phyloP scores from a whole-genome alignment of 1,140 invertebrate species.

The Drosophila cardini region DNA sequence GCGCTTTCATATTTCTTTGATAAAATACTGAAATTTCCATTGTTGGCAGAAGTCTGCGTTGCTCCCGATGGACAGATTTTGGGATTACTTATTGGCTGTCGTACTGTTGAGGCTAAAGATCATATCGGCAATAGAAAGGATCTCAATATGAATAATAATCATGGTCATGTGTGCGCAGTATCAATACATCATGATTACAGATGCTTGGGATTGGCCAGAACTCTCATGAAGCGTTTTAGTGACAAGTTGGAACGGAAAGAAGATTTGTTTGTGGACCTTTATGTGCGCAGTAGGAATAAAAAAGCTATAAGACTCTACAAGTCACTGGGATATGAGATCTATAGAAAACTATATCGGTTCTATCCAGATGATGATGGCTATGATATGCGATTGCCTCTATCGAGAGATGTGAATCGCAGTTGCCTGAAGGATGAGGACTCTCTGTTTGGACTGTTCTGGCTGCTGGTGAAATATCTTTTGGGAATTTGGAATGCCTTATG shows the following conservation, averaged over 20 bases:
- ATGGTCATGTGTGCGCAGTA: conserved; percentile 49
- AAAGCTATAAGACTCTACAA: conserved; percentile 47
- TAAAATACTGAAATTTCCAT: conserved; percentile 46
- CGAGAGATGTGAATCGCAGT: conserved; percentile 25
- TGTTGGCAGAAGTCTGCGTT: conserved; percentile 25
- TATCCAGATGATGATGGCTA: conserved; percentile 56
- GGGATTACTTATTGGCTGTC: conserved; percentile 41
- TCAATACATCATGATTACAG: conserved; percentile 47
- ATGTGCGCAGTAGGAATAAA: conserved; percentile 41
- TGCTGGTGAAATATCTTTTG: conserved; percentile 12
- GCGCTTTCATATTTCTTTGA: conserved; percentile 8
- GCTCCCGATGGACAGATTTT: conserved; percentile 35
- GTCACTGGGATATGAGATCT: conserved; percentile 46
- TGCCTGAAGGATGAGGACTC: conserved; percentile 13
- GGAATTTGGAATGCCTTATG: not conserved
- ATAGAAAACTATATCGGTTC: conserved; percentile 22
- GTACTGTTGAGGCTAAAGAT: not conserved
- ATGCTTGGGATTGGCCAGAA: conserved; percentile 44
- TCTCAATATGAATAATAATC: not conserved
- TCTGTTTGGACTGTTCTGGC: not conserved
- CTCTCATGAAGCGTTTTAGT: conserved; percentile 25
- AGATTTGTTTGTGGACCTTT: conserved; percentile 46
- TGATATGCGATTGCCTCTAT: conserved; percentile 53
- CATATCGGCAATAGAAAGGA: not conserved
- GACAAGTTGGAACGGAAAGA: not conserved